Conservation (phyloP, 2,797 vertebrate genomes). For the Hemitrygon akajei region DNA sequence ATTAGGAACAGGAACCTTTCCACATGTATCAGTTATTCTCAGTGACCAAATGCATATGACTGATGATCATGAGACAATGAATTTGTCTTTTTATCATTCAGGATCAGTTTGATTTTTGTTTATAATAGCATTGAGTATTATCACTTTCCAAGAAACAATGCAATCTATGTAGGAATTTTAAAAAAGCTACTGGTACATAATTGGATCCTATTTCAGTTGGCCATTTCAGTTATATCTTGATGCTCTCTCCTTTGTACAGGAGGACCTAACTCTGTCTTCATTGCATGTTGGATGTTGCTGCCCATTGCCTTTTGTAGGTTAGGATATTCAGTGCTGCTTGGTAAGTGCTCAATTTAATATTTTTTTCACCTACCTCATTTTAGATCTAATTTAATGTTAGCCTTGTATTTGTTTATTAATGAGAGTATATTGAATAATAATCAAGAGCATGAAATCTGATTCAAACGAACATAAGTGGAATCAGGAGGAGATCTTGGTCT, state of each 20-base stretch:
- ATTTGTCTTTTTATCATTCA: background rate
- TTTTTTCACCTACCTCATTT: background rate
- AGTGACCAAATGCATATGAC: background rate
- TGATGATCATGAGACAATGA: background rate
- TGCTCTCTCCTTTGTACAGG: conserved; percentile 54
- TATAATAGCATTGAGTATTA: background rate
- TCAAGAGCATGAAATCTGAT: background rate
- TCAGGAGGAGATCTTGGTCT: no score
- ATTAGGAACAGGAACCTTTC: background rate
- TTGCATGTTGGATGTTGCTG: conserved; percentile 78
- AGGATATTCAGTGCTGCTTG: conserved; percentile 79
- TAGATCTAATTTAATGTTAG: background rate
- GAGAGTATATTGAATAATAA: background rate
- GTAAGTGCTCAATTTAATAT: conserved; percentile 56
- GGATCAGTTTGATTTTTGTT: background rate
- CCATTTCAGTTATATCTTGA: background rate
- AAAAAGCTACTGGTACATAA: background rate
- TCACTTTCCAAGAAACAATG: background rate
- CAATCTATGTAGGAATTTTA: background rate
- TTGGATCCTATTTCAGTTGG: background rate
- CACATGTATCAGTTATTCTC: background rate
- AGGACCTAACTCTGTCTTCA: conserved; percentile 78
- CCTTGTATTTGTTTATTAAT: no score
- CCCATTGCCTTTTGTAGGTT: conserved; percentile 69
- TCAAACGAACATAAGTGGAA: background rate